Evolutionary conservation across 2,113 vertebrate species (phyloP).

Genomic region (Sturnus vulgaris): DNA sequence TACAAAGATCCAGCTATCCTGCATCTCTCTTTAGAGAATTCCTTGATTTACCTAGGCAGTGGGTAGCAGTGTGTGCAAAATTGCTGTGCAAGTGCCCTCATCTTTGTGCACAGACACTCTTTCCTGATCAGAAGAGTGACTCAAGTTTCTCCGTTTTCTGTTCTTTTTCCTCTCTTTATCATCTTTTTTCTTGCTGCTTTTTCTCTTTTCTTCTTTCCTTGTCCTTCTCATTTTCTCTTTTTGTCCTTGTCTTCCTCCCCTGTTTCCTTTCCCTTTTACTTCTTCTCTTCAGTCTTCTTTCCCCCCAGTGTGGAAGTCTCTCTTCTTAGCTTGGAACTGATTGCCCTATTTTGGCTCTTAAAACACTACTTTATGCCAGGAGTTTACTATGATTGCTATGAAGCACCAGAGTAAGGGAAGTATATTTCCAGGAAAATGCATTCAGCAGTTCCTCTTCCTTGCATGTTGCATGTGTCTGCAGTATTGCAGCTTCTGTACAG

Average conservation of each 20-base stretch:
- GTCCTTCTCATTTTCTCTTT: accelerated
- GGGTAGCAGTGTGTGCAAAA: not conserved
- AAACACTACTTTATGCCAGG: not conserved
- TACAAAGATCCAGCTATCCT: not conserved
- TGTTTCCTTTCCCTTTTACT: not conserved
- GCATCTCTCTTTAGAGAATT: not conserved
- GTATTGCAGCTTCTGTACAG: not conserved
- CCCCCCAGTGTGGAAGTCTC: not conserved
- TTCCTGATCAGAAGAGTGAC: not conserved
- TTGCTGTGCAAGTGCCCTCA: not conserved
- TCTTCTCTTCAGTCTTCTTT: not conserved
- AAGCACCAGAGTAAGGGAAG: not conserved
- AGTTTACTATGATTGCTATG: not conserved
- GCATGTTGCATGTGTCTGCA: not conserved
- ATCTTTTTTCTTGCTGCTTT: not conserved
- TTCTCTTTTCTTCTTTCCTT: not conserved
- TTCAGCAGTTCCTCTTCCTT: not conserved
- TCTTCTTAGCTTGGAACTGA: not conserved
- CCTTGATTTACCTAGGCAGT: not conserved
- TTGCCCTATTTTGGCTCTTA: not conserved
- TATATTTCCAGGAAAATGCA: not conserved
- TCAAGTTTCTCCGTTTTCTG: not conserved
- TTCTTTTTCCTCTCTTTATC: not conserved
- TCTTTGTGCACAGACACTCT: not conserved
- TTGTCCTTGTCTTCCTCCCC: not conserved